These are phyloP conservation scores for Pangasius macronema DNA, from an alignment of 2,797 vertebrate species.

Conservation along the genomic window DNA sequence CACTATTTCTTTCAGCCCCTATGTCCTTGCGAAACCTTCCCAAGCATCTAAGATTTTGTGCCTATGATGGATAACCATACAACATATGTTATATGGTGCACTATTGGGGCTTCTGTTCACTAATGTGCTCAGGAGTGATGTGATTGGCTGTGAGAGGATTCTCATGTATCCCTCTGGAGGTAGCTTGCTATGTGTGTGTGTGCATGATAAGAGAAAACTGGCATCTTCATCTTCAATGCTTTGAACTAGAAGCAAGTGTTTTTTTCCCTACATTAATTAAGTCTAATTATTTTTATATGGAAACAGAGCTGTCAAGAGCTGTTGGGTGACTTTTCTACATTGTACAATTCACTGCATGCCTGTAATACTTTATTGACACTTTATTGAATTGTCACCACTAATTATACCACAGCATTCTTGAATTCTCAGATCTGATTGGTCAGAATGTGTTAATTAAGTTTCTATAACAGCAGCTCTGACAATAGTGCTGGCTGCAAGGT, in stretches of 20 bases:
- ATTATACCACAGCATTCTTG: neutral
- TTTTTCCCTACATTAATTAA: neutral
- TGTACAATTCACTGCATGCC: neutral
- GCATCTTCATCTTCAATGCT: constrained; percentile 7
- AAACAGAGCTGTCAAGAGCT: neutral
- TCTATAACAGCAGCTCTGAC: neutral
- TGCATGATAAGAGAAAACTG: constrained; percentile 21
- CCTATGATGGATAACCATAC: constrained; percentile 36
- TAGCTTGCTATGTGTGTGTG: constrained; percentile 6
- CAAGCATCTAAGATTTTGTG: constrained; percentile 15
- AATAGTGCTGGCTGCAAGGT: neutral
- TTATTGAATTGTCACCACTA: neutral
- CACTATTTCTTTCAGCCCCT: neutral
- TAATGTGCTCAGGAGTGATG: constrained; percentile 20
- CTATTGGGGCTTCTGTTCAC: constrained; percentile 17
- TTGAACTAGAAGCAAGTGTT: neutral
- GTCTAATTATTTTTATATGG: neutral
- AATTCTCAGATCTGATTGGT: neutral
- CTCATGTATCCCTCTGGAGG: constrained; percentile 36
- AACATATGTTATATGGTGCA: constrained; percentile 27
- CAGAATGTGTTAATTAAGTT: constrained; percentile 1
- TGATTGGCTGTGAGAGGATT: constrained; percentile 36
- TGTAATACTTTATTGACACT: neutral
- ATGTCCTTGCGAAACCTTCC: neutral
- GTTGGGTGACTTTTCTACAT: neutral